Evolutionary conservation across 37 sponge, comb jelly and placozoan species (phyloP), one percentile per base, ranked within the genome.

Genomic region (Sycon ciliatum): DNA sequence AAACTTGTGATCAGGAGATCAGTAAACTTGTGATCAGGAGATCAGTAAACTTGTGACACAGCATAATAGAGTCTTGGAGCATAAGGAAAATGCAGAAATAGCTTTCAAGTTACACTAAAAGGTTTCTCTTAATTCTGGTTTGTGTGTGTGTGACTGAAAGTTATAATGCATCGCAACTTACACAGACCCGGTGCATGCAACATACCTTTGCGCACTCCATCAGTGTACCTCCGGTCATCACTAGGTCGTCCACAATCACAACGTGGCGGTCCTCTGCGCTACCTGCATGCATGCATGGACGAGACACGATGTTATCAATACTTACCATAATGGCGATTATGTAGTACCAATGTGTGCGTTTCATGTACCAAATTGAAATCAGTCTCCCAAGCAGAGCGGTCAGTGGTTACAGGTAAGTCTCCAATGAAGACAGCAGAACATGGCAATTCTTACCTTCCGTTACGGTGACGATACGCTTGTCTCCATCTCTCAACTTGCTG

Each of bases 171-270:
- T 42, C 49, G 13, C 49, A 9, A 42, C 49, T 9, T 13, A 42
- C 49, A 18, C 49, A 18, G 13, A n/a, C n/a, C n/a, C n/a, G n/a
- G n/a, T n/a, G n/a, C n/a, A n/a, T n/a, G n/a, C n/a, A n/a, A n/a
- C 39, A 36, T 49, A 88, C 89, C 85, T 92, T 92, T 27, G 88
- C 79, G 73, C 88, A 92, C 58, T 92, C 80, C 28, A 84, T 34
- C 9, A 92, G 80, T 13, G 93, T 92, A 3, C 93, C 88, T 34
- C 93, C 93, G 29, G 88, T 92, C 42, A 84, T 83, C 32, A 92
- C 83, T 18, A 92, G 80, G 39, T 92, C 93, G 75, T 92, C 93
- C 38, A 92, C 84, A 39, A 92, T 87, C 7, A 92, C 88, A 32
- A 84, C 80, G 61, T 92, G 80, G 7, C 75, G 27, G 1, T 80